Percentiles rank a stretch among this genome's conserved stretches.
Evolutionary conservation across 2,797 vertebrate genomes (phyloP).

Genomic region (Paedocypris micromegethes): DNA sequence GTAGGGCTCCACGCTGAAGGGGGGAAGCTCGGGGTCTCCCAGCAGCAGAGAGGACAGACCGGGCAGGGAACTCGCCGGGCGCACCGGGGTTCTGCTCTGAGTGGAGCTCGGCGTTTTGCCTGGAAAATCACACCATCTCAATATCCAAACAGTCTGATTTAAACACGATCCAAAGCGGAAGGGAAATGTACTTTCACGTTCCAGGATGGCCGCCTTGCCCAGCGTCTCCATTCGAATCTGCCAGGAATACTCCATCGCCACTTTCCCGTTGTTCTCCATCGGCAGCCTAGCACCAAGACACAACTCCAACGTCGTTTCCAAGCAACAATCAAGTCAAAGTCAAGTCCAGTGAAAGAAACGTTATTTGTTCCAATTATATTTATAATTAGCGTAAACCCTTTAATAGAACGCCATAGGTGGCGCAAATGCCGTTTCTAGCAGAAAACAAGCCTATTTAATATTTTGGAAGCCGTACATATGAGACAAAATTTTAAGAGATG

Average conservation of each 20-base stretch:
- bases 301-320: not conserved
- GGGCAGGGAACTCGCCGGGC: constrained; percentile 48
- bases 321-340: not conserved
- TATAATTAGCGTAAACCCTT: too few species aligned
- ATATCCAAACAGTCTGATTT: constrained; percentile 4
- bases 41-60: constrained; percentile 48
- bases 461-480: too few species aligned
- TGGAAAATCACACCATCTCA: constrained; percentile 21
- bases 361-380: too few species aligned
- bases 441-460: too few species aligned
- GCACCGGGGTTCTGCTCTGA: constrained; percentile 37
- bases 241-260: constrained; percentile 78
- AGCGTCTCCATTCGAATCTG: constrained; percentile 52
- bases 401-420: too few species aligned
- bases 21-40: not conserved
- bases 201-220: constrained; percentile 40
- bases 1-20: constrained; percentile 74
- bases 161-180: not conserved
- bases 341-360: too few species aligned
- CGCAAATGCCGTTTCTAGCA: too few species aligned
- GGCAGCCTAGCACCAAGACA: constrained; percentile 62
- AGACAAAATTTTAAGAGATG: too few species aligned
- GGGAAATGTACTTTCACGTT: constrained; percentile 52
- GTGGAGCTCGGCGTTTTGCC: constrained; percentile 33
- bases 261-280: constrained; percentile 71